These are phyloP conservation scores for Heterotilapia buettikoferi DNA, from an alignment of 2,113 vertebrate genomes.

Conservation along the genomic window DNA sequence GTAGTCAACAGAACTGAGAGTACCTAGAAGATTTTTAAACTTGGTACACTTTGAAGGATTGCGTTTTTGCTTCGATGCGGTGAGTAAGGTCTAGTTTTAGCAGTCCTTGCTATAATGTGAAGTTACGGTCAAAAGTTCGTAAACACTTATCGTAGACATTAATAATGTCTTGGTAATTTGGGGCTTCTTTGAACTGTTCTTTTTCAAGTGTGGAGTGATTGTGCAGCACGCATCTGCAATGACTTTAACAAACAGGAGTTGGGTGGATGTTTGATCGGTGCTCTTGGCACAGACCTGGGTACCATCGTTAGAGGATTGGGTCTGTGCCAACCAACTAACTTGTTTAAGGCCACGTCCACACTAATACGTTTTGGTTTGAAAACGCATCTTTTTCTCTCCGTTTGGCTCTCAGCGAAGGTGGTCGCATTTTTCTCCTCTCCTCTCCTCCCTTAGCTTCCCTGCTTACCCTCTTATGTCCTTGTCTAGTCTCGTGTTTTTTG, in stretches of 20 bases:
- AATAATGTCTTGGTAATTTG: not conserved
- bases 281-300: not conserved
- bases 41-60: not conserved
- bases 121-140: fast-evolving
- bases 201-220: not conserved
- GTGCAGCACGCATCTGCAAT: not conserved
- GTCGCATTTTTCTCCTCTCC: too few relatives aligned
- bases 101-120: not conserved
- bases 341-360: not conserved
- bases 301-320: not conserved
- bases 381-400: not conserved
- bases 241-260: not conserved
- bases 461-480: too few relatives aligned
- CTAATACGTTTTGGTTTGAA: not conserved
- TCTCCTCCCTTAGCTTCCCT: too few relatives aligned
- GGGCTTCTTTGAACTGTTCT: not conserved
- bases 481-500: too few relatives aligned
- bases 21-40: not conserved
- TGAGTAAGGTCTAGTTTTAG: not conserved
- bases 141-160: not conserved
- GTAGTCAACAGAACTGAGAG: not conserved
- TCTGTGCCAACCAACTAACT: not conserved
- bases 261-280: not conserved
- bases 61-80: not conserved
- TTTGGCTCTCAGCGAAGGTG: too few relatives aligned